phyloP scores from a whole-genome alignment of 1,140 invertebrate genomes.

The Riptortus pedestris region DNA sequence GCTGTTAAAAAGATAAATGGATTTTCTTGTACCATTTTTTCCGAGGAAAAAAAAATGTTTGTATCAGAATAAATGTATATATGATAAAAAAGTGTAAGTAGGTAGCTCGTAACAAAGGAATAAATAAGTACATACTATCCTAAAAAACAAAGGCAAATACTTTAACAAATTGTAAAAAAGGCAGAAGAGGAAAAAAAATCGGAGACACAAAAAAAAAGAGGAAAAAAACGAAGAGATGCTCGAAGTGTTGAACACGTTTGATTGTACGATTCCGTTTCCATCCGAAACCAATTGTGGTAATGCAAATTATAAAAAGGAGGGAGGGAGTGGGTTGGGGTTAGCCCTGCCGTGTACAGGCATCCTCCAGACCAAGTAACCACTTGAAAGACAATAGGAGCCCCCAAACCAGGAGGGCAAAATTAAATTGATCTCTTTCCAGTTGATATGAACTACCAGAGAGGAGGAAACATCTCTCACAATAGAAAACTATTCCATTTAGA shows the following conservation, averaged over 20 bases:
- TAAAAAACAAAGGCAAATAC: neutral
- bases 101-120: no score
- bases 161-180: neutral
- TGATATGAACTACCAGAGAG: neutral
- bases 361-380: constrained; percentile 2
- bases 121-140: neutral
- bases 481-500: constrained; percentile 11
- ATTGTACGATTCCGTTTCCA: constrained; percentile 10
- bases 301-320: constrained; percentile 16
- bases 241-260: neutral
- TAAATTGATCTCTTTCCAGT: constrained; percentile 13
- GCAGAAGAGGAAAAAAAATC: neutral
- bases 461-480: neutral
- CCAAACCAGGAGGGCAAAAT: neutral
- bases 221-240: neutral
- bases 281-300: constrained; percentile 14
- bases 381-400: constrained; percentile 1
- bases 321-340: neutral
- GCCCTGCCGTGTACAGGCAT: constrained; percentile 3
- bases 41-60: no score
- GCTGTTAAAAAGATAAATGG: neutral
- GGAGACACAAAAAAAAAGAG: neutral
- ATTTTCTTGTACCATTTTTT: neutral
- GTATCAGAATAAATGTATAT: no score
- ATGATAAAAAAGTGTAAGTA: no score